Base-by-base conservation (phyloP, 2,888 invertebrate genomes). In the Panopea generosa region DNA sequence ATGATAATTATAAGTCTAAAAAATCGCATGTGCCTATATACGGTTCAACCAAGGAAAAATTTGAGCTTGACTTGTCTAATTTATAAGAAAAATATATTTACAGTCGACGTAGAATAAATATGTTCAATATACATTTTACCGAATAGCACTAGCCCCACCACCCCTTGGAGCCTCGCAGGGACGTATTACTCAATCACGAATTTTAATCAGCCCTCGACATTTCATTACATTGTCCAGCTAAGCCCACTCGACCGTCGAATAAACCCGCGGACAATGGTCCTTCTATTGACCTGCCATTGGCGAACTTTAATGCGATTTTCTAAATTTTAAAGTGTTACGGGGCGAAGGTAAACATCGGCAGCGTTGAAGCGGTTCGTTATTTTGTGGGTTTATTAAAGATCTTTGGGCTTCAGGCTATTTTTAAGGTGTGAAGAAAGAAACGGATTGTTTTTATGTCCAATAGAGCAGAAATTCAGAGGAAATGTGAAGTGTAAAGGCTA, bases 241-340 rank as follows among this genome's bases (percentile, higher is more conserved):
- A 69, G 26, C 60, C 74, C 60, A 65, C 74, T 75, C 69, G 69
- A 75, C 74, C 74, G 57, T 43, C 33, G 52, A 38, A 63, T 69
- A 68, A 75, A 69, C 68, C 60, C 45, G 11, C 18, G 38, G 43
- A 69, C 69, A 69, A 69, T 69, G 60, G 57, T 63, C 45, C 38
- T n/a, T 20, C 50, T 59, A 38, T 50, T 63, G 40, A 61, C 38
- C 29, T 27, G 56, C 53, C 69, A 49, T 38, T 47, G 59, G 60
- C 59, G 59, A 66, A 49, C 24, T 61, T 69, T 75, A 75, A 70
- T 70, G 65, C 70, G 75, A 66, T 70, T 66, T 61, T 18, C 14
- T 24, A 55, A 45, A 49, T 38, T 69, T 50, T n/a, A 55, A 69
- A 55, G 68, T 11, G 52, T 52, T 24, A 52, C n/a, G 50, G 9